Base-by-base conservation (phyloP, 2,888 invertebrate genomes). In the Galerucella calmariensis region DNA sequence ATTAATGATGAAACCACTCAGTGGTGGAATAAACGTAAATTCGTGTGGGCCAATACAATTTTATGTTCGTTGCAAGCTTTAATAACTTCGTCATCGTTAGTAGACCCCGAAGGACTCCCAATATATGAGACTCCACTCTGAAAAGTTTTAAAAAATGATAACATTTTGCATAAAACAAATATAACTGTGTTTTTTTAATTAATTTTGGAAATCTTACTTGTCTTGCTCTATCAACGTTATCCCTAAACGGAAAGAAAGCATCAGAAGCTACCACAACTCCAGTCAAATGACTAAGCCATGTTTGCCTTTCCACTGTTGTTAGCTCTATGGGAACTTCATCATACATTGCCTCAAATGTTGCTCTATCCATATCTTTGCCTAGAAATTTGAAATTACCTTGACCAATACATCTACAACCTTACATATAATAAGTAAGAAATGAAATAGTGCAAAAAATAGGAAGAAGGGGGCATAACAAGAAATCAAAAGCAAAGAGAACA, bases 161-260 rank as follows among this genome's bases (percentile, higher is more conserved):
- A 41, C 35, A 41, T 41, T 41, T 9, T 41, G 35, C 35, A 41
- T 41, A 9, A 8, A 41, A 48, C 24, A 65, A 56, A 59, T 44
- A 14, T 2, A 48, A 14, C 11, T 48, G 12, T 12, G 0, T 48
- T 48, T 48, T 48, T 4, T 48, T 12, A 4, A 48, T 5, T 1
- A 11, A 48, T 12, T 48, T 14, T 14, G 10, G 12, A 69, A 61
- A 65, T 82, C 87, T 85, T 85, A 97, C 97, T 92, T 95, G 92
- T 80, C 91, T 90, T 65, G 98, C 97, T 79, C 98, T 90, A 86
- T 99, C 98, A 72, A 99, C 94, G 84, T 98, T 99, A 85, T 99
- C 99, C 80, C 98, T 91, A 91, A 99, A 99, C 44, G 99, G 99
- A 89, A 99, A 98, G 90, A 99, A 99, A 0, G 98, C 99, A 88